Evolutionary conservation across 2,113 vertebrate genomes (phyloP), one percentile per base, ranked within the genome.

Genomic region (Rhinopomastus cyanomelas): DNA sequence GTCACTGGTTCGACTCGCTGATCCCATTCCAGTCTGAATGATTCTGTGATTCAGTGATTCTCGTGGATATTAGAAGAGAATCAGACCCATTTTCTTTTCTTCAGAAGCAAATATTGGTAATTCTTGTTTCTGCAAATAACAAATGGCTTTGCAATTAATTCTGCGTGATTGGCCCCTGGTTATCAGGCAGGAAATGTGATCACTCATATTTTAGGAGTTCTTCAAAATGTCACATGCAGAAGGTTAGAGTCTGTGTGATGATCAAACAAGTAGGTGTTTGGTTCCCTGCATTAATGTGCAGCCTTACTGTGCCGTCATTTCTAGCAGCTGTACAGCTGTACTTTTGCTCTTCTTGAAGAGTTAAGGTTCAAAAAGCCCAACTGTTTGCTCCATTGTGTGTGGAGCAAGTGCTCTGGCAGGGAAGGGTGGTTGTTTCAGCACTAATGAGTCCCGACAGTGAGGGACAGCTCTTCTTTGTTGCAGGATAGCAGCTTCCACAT

Each of bases 131-230:
- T 32, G 59, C 86, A 95, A 92, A 96, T 85, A 93, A 80, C 68
- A 90, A 66, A 71, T 82, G 52, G 49, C 52, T 94, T 87, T 21
- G 82, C 82, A 93, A 92, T 96, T 96, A 95, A 92, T 90, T 95
- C 92, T 82, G 64, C 20, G 6, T 93, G 90, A 90, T 90, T 74
- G 23, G 49, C 81, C 76, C 77, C 77, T 78, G 53, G 27, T 95
- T 96, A 80, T 92, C 65, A 85, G 75, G 84, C 52, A 87, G 71
- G 79, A 76, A 81, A 60, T 96, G 92, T 93, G 88, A 87, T 85
- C 87, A 88, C 79, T 89, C 84, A 87, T 96, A 94, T 90, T 85
- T 95, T 80, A 94, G 44, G 66, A 65, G 57, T 83, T 91, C 64
- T 80, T 88, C 36, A 55, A 78, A 94, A 84, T 88, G 83, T 92